Conservation (phyloP, 2,113 vertebrate species). For the Camelus bactrianus region DNA sequence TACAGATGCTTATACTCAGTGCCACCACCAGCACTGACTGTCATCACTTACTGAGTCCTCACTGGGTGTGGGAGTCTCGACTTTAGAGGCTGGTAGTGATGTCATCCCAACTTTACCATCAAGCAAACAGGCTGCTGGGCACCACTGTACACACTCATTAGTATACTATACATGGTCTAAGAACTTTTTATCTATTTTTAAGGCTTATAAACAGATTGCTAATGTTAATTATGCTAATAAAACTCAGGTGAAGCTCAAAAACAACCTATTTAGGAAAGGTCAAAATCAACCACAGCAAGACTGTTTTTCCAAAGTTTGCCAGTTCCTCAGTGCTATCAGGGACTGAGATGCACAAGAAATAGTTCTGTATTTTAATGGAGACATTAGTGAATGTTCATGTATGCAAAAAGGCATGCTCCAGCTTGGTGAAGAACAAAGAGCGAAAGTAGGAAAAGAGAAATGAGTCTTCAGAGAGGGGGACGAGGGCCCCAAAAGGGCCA, state of each 20-base stretch:
- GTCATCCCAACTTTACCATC: neutral
- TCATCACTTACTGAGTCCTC: neutral
- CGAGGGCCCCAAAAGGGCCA: neutral
- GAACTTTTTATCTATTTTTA: neutral
- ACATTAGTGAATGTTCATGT: neutral
- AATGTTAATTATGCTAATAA: neutral
- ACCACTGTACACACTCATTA: neutral
- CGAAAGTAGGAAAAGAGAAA: conserved; percentile 4
- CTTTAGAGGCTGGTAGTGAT: neutral
- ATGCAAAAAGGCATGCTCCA: neutral
- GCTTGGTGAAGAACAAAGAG: neutral
- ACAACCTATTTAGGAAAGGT: neutral
- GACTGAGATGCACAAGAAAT: neutral
- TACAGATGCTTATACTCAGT: neutral
- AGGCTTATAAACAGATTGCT: neutral
- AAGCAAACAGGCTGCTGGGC: neutral
- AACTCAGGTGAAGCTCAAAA: neutral
- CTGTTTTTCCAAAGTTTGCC: neutral
- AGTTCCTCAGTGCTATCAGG: neutral
- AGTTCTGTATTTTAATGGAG: neutral
- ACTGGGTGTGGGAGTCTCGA: neutral
- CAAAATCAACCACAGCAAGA: neutral
- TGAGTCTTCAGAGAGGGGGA: neutral
- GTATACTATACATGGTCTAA: neutral
- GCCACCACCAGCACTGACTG: neutral